phyloP scores from a whole-genome alignment of 2,888 invertebrate species.

The Meganola albula region DNA sequence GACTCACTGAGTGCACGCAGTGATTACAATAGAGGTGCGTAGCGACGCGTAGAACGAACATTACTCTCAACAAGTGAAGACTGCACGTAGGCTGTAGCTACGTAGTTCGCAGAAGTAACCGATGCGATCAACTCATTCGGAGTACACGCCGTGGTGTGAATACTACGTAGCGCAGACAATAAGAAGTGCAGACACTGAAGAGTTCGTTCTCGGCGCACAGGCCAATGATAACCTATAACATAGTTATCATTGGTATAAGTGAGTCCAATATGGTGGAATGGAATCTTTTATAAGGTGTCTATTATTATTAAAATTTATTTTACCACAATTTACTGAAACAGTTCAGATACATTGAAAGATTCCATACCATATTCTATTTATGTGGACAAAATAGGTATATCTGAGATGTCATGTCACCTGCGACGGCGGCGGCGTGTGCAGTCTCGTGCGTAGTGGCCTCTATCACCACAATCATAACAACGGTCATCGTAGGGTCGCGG shows the following conservation, averaged over 20 bases:
- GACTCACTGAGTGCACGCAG: slow-evolving; percentile 77
- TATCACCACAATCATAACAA: slow-evolving; percentile 95
- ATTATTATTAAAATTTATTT: neutral
- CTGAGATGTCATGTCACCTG: slow-evolving; percentile 46
- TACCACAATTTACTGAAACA: neutral
- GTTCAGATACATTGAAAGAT: slow-evolving; percentile 39
- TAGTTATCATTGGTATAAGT: slow-evolving; percentile 77
- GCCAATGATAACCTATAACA: slow-evolving; percentile 79
- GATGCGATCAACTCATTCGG: slow-evolving; percentile 68
- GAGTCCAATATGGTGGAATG: slow-evolving; percentile 56
- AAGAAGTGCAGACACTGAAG: slow-evolving; percentile 77
- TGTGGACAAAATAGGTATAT: slow-evolving; percentile 10
- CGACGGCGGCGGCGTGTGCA: slow-evolving; percentile 85
- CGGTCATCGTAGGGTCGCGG: slow-evolving; percentile 94
- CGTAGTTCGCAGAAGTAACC: slow-evolving; percentile 71
- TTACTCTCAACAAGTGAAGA: slow-evolving; percentile 66
- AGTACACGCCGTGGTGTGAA: slow-evolving; percentile 73
- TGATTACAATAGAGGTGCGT: slow-evolving; percentile 71
- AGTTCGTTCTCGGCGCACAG: slow-evolving; percentile 76
- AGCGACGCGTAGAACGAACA: slow-evolving; percentile 65
- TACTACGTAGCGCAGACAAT: slow-evolving; percentile 77
- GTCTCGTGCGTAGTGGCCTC: slow-evolving; percentile 95
- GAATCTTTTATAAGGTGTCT: slow-evolving; percentile 45
- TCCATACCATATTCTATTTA: slow-evolving; percentile 37
- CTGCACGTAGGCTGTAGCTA: slow-evolving; percentile 72